Evolutionary conservation across 2,113 vertebrate genomes (phyloP).

Genomic region (Clarias batrachus): DNA sequence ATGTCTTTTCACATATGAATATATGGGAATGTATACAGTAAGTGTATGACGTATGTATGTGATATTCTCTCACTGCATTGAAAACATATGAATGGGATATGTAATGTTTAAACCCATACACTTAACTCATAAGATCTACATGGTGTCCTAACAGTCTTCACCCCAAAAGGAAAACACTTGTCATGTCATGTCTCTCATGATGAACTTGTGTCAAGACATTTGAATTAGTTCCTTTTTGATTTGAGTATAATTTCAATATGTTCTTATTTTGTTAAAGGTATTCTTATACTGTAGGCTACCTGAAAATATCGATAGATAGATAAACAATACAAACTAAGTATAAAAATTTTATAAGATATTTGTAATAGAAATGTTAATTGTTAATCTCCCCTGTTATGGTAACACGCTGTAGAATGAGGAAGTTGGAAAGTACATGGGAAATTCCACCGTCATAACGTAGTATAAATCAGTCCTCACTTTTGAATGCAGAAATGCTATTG

Average conservation of each 20-base stretch:
- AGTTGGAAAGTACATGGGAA: background rate
- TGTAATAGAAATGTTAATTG: too few species aligned
- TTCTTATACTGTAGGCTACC: too few species aligned
- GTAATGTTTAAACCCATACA: background rate
- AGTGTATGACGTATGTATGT: background rate
- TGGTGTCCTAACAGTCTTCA: too few species aligned
- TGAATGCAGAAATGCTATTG: background rate
- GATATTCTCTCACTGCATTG: background rate
- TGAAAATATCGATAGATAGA: too few species aligned
- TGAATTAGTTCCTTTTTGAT: too few species aligned
- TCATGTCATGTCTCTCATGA: too few species aligned
- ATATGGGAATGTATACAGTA: background rate
- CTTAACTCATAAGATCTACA: too few species aligned
- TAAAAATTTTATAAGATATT: background rate
- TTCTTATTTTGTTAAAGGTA: too few species aligned
- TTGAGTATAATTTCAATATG: too few species aligned
- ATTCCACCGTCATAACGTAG: background rate
- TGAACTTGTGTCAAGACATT: too few species aligned
- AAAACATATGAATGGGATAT: background rate
- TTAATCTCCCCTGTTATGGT: background rate
- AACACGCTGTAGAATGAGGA: background rate
- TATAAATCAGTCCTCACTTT: background rate
- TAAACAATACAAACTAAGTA: background rate
- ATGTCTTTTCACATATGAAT: background rate
- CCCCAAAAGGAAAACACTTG: too few species aligned